Percentiles rank a stretch among this genome's conserved stretches.
Evolutionary conservation across 2,113 vertebrate species (phyloP).

Genomic region (Ammodytes dubius): DNA sequence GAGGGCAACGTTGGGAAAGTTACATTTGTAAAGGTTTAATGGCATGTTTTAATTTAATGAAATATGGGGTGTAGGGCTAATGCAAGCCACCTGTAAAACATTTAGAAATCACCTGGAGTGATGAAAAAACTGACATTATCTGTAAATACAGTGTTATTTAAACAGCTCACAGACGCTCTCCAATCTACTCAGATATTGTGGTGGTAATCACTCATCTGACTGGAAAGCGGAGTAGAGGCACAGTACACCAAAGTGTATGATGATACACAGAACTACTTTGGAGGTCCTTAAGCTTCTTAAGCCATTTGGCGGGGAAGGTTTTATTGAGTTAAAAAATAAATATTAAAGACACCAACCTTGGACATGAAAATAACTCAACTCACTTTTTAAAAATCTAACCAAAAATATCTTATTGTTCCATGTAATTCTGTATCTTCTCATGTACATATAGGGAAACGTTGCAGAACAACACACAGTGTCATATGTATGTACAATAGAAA

Average conservation of each 20-base stretch:
- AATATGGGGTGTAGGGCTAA: constrained; percentile 13
- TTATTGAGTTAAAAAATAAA: constrained; percentile 78
- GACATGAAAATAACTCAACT: constrained; percentile 72
- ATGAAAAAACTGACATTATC: constrained; percentile 47
- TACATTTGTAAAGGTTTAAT: constrained; percentile 6
- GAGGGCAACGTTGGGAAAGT: constrained; percentile 6
- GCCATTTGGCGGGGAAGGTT: constrained; percentile 8
- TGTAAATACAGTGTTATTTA: constrained; percentile 77
- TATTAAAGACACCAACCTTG: constrained; percentile 70
- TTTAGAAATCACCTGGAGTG: constrained; percentile 75
- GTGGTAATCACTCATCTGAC: constrained; percentile 34
- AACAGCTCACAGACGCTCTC: constrained; percentile 43
- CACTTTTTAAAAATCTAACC: constrained; percentile 83
- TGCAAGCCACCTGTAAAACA: constrained; percentile 34
- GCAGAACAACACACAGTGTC: constrained; percentile 63
- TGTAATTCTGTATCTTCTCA: constrained; percentile 86
- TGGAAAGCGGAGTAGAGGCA: constrained; percentile 50
- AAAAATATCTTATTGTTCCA: constrained; percentile 76
- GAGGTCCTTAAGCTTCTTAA: constrained; percentile 5
- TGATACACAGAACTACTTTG: constrained; percentile 12
- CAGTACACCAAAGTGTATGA: constrained; percentile 63
- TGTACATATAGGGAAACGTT: constrained; percentile 88
- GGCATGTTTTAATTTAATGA: constrained; percentile 59
- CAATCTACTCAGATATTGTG: constrained; percentile 14
- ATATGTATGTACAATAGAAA: constrained; percentile 83